Conservation (phyloP, 2,113 vertebrate species). For the Rynchops niger region DNA sequence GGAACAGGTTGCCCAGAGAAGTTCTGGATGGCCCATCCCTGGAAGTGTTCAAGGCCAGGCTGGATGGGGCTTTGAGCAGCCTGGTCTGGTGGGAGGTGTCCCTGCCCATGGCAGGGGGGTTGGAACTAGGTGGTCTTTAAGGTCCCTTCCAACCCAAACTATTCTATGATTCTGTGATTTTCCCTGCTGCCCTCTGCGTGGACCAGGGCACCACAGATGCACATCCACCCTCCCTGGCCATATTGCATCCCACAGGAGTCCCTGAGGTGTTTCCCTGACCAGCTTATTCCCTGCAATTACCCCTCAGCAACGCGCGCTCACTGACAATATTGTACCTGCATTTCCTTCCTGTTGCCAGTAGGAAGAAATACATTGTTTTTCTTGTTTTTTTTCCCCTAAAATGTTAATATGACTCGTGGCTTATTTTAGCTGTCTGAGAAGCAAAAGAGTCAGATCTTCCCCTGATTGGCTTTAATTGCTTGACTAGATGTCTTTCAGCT, state of each 20-base stretch:
- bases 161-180: not conserved
- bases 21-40: not conserved
- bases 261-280: not conserved
- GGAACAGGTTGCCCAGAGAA: not conserved
- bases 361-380: not conserved
- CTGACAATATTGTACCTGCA: not conserved
- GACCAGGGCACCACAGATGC: not conserved
- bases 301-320: rapidly evolving
- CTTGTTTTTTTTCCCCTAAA: not conserved
- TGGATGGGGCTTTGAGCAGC: not conserved
- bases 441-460: not conserved
- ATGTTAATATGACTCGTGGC: not conserved
- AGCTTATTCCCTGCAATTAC: not conserved
- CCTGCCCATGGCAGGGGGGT: not conserved
- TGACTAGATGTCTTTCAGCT: constrained; percentile 23
- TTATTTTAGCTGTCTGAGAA: not conserved
- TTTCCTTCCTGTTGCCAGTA: not conserved
- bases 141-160: not conserved
- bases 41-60: not conserved
- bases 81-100: not conserved
- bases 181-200: not conserved
- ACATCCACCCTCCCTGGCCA: no score
- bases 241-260: not conserved
- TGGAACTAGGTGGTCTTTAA: not conserved
- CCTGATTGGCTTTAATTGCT: constrained; percentile 36